Conservation (phyloP, 2,888 invertebrate genomes). For the Agrotis ipsilon region DNA sequence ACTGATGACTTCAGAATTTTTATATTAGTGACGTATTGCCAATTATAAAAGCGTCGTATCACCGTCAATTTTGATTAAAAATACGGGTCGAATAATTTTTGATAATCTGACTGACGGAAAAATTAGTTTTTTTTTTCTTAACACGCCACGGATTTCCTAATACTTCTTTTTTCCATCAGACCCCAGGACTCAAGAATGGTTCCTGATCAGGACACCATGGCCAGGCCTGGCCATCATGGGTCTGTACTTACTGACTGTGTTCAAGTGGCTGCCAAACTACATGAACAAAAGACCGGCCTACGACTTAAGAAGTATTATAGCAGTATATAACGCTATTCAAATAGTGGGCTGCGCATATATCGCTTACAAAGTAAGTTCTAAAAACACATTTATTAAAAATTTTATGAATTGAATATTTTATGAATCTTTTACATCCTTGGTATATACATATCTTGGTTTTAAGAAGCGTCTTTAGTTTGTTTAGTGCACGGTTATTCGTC, state of each 20-base stretch:
- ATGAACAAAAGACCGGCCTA: constrained; percentile 93
- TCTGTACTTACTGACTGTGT: constrained; percentile 93
- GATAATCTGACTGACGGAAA: too few relatives aligned
- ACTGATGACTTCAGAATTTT: too few relatives aligned
- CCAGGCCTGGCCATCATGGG: constrained; percentile 91
- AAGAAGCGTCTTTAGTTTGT: too few relatives aligned
- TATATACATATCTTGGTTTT: too few relatives aligned
- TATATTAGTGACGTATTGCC: too few relatives aligned
- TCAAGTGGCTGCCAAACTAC: constrained; percentile 92
- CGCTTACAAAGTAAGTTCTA: constrained; percentile 89
- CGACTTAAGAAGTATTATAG: constrained; percentile 92
- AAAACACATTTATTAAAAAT: too few relatives aligned
- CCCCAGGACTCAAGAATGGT: constrained; percentile 92
- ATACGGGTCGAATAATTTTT: too few relatives aligned
- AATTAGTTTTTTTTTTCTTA: too few relatives aligned
- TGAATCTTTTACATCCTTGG: too few relatives aligned
- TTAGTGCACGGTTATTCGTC: background rate
- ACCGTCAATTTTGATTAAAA: too few relatives aligned
- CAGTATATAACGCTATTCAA: constrained; percentile 93
- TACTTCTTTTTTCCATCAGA: constrained; percentile 78
- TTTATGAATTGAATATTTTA: too few relatives aligned
- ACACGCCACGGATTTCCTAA: background rate
- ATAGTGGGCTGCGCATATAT: constrained; percentile 92
- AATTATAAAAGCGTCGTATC: too few relatives aligned
- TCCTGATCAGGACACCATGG: constrained; percentile 93